A percentile compares a stretch with the other conserved stretches of the same genome.
Evolutionary conservation across 1,140 invertebrate genomes (phyloP).

Genomic region (Daktulosphaira vitifoliae): DNA sequence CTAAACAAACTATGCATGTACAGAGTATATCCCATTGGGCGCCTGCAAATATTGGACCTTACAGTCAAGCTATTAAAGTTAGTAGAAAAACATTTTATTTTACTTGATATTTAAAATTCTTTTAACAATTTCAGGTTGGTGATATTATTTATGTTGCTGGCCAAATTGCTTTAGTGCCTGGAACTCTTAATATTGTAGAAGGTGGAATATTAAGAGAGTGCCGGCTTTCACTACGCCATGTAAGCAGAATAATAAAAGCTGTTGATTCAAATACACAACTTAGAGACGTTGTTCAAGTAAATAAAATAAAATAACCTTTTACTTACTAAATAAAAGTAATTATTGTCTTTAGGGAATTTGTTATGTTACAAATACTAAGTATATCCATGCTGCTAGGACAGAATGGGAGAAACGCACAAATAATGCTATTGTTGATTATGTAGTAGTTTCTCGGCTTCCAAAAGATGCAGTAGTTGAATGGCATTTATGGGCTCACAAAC

Average conservation of each 20-base stretch:
- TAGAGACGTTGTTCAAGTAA: conserved; percentile 64
- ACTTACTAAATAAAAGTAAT: too few relatives aligned
- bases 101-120: conserved; percentile 8
- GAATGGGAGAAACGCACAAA: conserved; percentile 76
- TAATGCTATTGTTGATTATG: conserved; percentile 76
- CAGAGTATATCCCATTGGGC: conserved; percentile 94
- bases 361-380: conserved; percentile 62
- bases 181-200: conserved; percentile 63
- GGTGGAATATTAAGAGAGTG: conserved; percentile 69
- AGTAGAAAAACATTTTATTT: conserved; percentile 36
- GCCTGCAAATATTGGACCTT: conserved; percentile 89
- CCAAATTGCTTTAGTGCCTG: conserved; percentile 82
- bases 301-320: too few relatives aligned
- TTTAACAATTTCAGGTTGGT: conserved; percentile 53
- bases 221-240: conserved; percentile 70
- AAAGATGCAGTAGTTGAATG: conserved; percentile 76
- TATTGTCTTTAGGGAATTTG: conserved; percentile 57
- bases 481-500: conserved; percentile 76
- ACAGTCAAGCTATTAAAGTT: conserved; percentile 82
- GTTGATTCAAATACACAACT: conserved; percentile 65
- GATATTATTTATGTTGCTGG: conserved; percentile 80
- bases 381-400: conserved; percentile 60
- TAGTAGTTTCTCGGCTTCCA: conserved; percentile 71
- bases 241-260: conserved; percentile 67
- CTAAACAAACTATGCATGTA: conserved; percentile 76